Base-by-base conservation (phyloP, 2,797 vertebrate species). In the Clarias pachynema region DNA sequence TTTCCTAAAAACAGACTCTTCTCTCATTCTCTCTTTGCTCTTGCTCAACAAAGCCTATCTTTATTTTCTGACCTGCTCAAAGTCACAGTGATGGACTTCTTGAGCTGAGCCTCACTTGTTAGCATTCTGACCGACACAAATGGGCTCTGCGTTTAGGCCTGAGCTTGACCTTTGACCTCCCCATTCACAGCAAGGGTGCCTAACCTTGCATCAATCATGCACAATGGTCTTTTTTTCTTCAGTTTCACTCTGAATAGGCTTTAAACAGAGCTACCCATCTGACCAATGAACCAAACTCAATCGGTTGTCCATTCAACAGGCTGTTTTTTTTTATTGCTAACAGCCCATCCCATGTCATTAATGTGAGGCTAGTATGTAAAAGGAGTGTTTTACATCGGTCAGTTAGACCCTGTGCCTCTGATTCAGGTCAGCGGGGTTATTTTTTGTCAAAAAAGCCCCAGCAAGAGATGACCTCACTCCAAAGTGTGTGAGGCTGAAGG, bases 201-300 rank as follows among this genome's bases (percentile, higher is more conserved):
- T 78, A 90, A 86, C 84, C 84, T 86, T 66, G 77, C 84, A 83
- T 86, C 89, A 90, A 56, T 87, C 88, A 87, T 86, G 84, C 79
- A 89, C 85, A 90, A 88, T 74, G 83, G 86, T 12, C 87, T 82
- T 84, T 86, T 85, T 88, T 84, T 7, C 44, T 37, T 83, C 44
- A 3, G 65, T 83, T 72, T 37, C 70, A 53, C 62, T 88, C 49
- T 86, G 84, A 88, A 89, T 87, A 87, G 86, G 56, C 56, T 83
- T 86, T 86, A 87, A 88, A 88, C 79, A 79, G 87, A 78, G 75
- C 84, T 78, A 78, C 49, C 68, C 75, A 66, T 87, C 26, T 87
- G 83, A 87, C 86, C 78, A 80, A 86, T 83, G 86, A 84, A 86
- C 84, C 86, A 66, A 65, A 85, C 69, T 88, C 82, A 89, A 87